These are phyloP conservation scores for Hippolais icterina DNA, from an alignment of 2,113 vertebrate species.

Conservation along the genomic window DNA sequence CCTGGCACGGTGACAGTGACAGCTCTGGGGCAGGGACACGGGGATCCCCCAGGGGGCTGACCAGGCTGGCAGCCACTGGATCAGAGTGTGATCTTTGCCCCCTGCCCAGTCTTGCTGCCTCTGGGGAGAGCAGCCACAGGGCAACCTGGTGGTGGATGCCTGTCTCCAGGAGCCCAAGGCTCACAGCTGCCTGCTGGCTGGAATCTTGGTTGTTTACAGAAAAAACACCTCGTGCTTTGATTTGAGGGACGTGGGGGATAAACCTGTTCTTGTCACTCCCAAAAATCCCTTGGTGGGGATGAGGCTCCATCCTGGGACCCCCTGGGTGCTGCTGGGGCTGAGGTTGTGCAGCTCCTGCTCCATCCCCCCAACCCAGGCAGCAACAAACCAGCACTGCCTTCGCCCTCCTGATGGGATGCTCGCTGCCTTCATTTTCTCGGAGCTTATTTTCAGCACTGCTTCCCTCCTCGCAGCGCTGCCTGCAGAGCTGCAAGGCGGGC, in stretches of 20 bases:
- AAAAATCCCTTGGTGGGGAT: neutral
- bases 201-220: neutral
- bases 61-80: neutral
- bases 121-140: neutral
- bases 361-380: neutral
- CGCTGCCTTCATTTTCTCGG: neutral
- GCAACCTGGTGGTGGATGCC: neutral
- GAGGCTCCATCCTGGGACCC: accelerated
- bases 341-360: neutral
- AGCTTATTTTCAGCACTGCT: neutral
- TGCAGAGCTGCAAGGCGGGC: neutral
- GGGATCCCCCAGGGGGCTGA: neutral
- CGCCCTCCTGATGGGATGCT: neutral
- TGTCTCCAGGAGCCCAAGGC: accelerated
- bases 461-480: neutral
- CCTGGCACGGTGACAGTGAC: neutral
- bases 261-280: neutral
- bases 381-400: neutral
- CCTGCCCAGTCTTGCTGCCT: neutral
- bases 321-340: neutral
- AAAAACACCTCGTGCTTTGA: neutral
- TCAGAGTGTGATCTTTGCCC: neutral
- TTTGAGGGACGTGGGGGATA: neutral
- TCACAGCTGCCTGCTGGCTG: neutral
- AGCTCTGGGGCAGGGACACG: neutral